Conservation (phyloP, 2,888 invertebrate species). For the Vannuccia rotundouncinata region DNA sequence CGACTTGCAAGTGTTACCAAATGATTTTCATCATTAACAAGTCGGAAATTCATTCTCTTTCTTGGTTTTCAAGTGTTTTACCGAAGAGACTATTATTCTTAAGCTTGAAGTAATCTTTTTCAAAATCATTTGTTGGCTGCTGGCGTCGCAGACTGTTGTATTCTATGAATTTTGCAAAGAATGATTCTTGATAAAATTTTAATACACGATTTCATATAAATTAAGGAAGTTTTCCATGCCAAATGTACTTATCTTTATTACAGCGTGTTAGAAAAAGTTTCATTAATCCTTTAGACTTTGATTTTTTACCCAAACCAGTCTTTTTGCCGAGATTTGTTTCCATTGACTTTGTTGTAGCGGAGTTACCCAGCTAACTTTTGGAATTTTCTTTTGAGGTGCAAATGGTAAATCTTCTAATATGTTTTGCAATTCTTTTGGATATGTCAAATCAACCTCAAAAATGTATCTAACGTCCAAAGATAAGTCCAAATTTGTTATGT, state of each 20-base stretch:
- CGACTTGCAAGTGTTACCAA: background rate
- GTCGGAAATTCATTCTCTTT: background rate
- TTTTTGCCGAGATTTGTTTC: background rate
- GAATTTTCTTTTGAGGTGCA: no score
- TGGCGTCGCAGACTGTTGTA: background rate
- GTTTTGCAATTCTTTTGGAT: no score
- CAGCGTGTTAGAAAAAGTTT: background rate
- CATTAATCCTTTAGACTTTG: background rate
- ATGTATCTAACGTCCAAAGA: no score
- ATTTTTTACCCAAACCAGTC: background rate
- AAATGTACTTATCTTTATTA: background rate
- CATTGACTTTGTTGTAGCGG: background rate
- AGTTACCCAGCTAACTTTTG: background rate
- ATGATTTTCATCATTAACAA: background rate
- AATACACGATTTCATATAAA: background rate
- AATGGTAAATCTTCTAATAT: no score
- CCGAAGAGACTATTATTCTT: background rate
- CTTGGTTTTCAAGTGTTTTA: background rate
- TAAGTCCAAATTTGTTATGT: no score
- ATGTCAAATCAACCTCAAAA: no score
- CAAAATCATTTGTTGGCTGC: background rate
- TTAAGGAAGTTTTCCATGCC: background rate
- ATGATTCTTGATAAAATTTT: background rate
- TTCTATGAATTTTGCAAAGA: background rate
- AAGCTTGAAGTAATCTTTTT: background rate